Conservation (phyloP, 2,797 vertebrate genomes). For the Pantherophis alleghaniensis region DNA sequence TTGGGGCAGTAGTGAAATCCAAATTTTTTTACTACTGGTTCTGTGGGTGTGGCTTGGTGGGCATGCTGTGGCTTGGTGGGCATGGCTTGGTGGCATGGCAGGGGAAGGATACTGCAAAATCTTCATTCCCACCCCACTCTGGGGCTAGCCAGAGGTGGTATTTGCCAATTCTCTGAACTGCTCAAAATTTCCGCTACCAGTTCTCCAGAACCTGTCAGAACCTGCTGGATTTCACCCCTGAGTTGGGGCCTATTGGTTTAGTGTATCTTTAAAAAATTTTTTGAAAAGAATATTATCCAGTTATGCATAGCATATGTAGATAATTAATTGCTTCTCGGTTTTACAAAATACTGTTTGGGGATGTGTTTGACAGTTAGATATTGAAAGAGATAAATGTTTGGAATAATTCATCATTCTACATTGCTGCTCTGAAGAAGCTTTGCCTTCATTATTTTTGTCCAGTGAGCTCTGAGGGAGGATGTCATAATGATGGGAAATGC, state of each 20-base stretch:
- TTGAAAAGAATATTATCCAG: neutral
- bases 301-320: neutral
- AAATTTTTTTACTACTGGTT: too few species aligned
- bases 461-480: slow-evolving; percentile 83
- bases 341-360: neutral
- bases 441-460: slow-evolving; percentile 36
- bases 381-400: slow-evolving; percentile 9
- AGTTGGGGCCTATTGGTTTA: neutral
- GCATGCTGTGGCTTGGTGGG: too few species aligned
- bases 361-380: neutral
- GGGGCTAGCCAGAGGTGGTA: too few species aligned
- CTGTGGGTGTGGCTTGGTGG: too few species aligned
- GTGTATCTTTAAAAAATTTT: neutral
- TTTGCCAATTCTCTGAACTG: too few species aligned
- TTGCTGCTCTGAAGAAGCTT: slow-evolving; percentile 17
- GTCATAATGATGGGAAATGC: slow-evolving; percentile 85
- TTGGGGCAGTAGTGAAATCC: too few species aligned
- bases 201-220: too few species aligned
- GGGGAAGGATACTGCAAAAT: too few species aligned
- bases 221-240: too few species aligned
- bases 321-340: neutral
- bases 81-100: too few species aligned
- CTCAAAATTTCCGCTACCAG: too few species aligned
- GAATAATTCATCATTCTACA: slow-evolving; percentile 2
- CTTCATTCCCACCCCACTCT: too few species aligned